Evolutionary conservation across 2,888 invertebrate species (phyloP).

Genomic region (Seira sanloemensis): DNA sequence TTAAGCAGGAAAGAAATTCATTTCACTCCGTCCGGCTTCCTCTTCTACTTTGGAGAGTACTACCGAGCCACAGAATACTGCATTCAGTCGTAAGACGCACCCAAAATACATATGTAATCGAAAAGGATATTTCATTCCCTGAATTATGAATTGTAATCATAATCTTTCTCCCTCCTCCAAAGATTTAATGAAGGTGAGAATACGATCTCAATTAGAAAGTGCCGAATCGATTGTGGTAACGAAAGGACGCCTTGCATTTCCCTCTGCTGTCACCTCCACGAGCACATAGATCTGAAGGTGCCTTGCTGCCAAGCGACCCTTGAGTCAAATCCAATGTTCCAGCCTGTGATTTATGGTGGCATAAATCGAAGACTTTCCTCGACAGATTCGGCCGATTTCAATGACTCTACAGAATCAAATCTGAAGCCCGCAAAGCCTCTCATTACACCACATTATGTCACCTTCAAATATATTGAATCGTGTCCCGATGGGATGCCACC

Average conservation of each 20-base stretch:
- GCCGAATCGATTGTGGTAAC: slow-evolving; percentile 52
- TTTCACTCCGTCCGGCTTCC: slow-evolving; percentile 43
- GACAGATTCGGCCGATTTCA: slow-evolving; percentile 17
- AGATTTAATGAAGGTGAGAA: slow-evolving; percentile 26
- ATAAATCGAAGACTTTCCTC: slow-evolving; percentile 50
- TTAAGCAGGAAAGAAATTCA: slow-evolving; percentile 35
- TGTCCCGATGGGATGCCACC: slow-evolving; percentile 35
- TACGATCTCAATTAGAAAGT: slow-evolving; percentile 37
- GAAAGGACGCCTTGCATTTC: slow-evolving; percentile 58
- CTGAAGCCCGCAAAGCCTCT: background rate
- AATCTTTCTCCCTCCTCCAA: background rate
- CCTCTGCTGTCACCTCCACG: slow-evolving; percentile 64
- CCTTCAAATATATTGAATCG: slow-evolving; percentile 41
- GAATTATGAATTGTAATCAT: background rate
- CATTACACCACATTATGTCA: slow-evolving; percentile 46
- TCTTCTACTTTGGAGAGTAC: slow-evolving; percentile 37
- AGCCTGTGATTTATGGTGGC: slow-evolving; percentile 50
- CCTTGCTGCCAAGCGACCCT: slow-evolving; percentile 36
- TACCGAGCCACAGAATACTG: slow-evolving; percentile 48
- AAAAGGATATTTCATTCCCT: too few relatives aligned
- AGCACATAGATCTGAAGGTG: slow-evolving; percentile 38
- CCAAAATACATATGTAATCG: too few relatives aligned
- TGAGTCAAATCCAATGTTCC: slow-evolving; percentile 38
- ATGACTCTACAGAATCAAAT: background rate
- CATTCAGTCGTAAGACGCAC: slow-evolving; percentile 42